Percentiles rank a stretch among this genome's conserved stretches.
phyloP scores from a whole-genome alignment of 2,888 invertebrate species.

The Orthosia cruda region DNA sequence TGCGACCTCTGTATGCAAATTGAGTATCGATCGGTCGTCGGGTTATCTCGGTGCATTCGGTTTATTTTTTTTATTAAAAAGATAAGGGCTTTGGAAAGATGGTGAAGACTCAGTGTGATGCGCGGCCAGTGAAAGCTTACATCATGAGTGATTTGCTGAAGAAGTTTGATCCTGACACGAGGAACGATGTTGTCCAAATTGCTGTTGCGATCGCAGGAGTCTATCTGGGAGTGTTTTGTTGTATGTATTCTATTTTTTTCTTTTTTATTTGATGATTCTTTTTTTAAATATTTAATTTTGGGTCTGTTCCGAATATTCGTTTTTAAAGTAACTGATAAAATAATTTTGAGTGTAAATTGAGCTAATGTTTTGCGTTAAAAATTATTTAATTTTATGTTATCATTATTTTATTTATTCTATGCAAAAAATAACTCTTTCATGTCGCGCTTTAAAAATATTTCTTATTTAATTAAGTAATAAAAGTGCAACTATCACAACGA shows the following conservation, averaged over 20 bases:
- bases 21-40: constrained; percentile 78
- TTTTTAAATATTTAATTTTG: too few relatives aligned
- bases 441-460: neutral
- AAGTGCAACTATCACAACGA: neutral
- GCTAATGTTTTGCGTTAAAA: too few relatives aligned
- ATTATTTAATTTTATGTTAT: too few relatives aligned
- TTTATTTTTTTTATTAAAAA: constrained; percentile 71
- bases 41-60: constrained; percentile 88
- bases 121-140: constrained; percentile 85
- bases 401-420: neutral
- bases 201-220: constrained; percentile 84
- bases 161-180: constrained; percentile 84
- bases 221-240: constrained; percentile 78
- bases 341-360: neutral
- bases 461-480: neutral
- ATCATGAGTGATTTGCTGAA: constrained; percentile 90
- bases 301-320: too few relatives aligned
- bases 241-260: too few relatives aligned
- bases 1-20: constrained; percentile 79
- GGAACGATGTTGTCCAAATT: constrained; percentile 85
- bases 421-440: neutral
- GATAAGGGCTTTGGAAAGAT: constrained; percentile 77
- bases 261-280: neutral
- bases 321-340: neutral
- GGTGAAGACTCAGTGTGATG: constrained; percentile 87